A percentile compares a stretch with the other conserved stretches of the same genome.
phyloP scores from a whole-genome alignment of 1,140 invertebrate species.

The Trissolcus basalis region DNA sequence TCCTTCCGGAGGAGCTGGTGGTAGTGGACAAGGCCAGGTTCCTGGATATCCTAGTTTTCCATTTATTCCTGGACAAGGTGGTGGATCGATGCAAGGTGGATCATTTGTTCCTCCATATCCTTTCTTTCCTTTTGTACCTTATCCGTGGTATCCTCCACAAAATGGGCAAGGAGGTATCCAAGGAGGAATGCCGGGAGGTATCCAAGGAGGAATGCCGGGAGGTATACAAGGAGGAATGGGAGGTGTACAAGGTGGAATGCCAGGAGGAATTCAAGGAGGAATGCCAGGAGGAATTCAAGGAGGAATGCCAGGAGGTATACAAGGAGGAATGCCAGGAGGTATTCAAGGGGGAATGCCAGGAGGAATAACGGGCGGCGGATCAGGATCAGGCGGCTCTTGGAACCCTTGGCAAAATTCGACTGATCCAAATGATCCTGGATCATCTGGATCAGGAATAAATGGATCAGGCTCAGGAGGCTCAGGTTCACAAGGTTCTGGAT shows the following conservation, averaged over 20 bases:
- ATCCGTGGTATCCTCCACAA: slow-evolving; percentile 29
- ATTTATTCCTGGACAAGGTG: slow-evolving; percentile 1
- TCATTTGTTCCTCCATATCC: slow-evolving; percentile 40
- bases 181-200: slow-evolving; percentile 1
- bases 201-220: slow-evolving; percentile 4
- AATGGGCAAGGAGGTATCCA: not conserved
- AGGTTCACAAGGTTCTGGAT: slow-evolving; percentile 18
- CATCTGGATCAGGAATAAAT: not conserved
- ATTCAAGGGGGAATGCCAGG: not conserved
- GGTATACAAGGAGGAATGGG: not conserved
- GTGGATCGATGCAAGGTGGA: slow-evolving; percentile 5
- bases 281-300: not conserved
- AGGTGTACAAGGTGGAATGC: not conserved
- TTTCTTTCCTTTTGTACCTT: slow-evolving; percentile 42
- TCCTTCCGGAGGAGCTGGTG: not conserved
- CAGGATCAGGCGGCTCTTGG: slow-evolving; percentile 11
- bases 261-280: not conserved
- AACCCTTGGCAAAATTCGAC: slow-evolving; percentile 1
- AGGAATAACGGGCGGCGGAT: not conserved
- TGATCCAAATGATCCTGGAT: slow-evolving; percentile 1
- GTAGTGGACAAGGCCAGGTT: not conserved
- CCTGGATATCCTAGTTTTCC: slow-evolving; percentile 4
- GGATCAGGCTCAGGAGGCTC: slow-evolving; percentile 15
- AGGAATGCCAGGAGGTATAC: not conserved
- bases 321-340: not conserved